Evolutionary conservation across 2,888 invertebrate genomes (phyloP), one percentile per base, ranked within the genome.

Genomic region (Dichetophora obliterata): DNA sequence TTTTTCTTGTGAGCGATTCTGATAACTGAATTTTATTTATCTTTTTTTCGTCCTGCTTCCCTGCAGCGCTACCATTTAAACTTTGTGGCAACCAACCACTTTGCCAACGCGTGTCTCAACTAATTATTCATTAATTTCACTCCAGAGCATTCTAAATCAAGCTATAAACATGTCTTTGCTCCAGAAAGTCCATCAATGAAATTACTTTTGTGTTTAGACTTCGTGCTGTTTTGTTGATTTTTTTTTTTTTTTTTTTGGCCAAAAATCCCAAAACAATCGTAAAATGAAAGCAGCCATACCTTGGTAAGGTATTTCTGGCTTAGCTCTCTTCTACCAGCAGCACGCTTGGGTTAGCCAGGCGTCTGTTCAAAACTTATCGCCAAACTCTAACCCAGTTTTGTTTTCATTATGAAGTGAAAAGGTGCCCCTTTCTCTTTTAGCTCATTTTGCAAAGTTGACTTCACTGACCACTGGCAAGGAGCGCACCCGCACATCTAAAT

Each of bases 231-330:
- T 31, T 31, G n/a, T 31, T 5, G 31, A 2, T 57, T 9, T 19
- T 24, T 19, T 24, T 57, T 57, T 19, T 19, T 4, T 52, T 52
- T 52, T 4, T 19, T 5, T 54, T 22, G 19, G 63, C 14, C 14
- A 34, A 77, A 80, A 78, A 78, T 84, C 85, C 86, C 84, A 77
- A 81, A 86, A 83, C 86, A 84, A 84, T 85, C 86, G 34, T 50
- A 48, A 63, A 73, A 73, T 50, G 11, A 24, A 5, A 48, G n/a
- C 43, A 61, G 80, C 82, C 83, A 84, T 85, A 85, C 81, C 52
- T 57, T 72, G 34, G 85, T 31, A 19, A 54, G 34, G n/a, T 57
- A 65, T 31, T 82, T 84, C 85, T 84, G 82, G 79, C 81, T 80
- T 76, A 66, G 76, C 76, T 65, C 75, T 78, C 78, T 1, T 6